Conservation (phyloP, 2,888 invertebrate species). For the Drosophila subsilvestris region DNA sequence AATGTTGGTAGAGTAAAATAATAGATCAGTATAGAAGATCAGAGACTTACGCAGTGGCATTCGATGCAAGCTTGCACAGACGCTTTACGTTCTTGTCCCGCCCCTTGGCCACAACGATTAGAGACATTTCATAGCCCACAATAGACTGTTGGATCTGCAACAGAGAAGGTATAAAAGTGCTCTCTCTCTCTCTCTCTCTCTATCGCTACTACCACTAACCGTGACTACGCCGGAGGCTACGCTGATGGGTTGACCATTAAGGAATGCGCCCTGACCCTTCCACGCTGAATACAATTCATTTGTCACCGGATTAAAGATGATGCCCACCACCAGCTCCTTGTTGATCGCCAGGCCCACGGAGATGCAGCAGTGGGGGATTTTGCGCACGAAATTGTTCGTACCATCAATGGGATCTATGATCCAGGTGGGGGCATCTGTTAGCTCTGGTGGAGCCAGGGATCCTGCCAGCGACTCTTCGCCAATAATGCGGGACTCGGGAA, state of each 20-base stretch:
- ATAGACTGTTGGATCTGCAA: constrained; percentile 81
- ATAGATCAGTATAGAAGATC: constrained; percentile 3
- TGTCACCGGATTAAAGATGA: constrained; percentile 90
- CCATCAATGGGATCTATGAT: constrained; percentile 95
- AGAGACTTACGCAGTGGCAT: constrained; percentile 71
- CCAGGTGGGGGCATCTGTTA: constrained; percentile 92
- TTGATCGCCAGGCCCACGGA: constrained; percentile 87
- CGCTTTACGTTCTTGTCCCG: constrained; percentile 84
- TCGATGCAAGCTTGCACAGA: constrained; percentile 81
- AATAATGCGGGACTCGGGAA: constrained; percentile 89
- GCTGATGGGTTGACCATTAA: constrained; percentile 88
- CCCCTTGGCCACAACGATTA: constrained; percentile 75
- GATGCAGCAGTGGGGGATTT: constrained; percentile 88
- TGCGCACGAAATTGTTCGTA: constrained; percentile 91
- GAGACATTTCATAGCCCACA: constrained; percentile 81
- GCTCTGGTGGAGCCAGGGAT: constrained; percentile 69
- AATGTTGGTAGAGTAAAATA: background rate
- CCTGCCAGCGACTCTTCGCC: constrained; percentile 88
- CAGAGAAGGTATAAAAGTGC: background rate
- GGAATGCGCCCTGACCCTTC: constrained; percentile 90
- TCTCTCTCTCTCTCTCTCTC: too few species aligned
- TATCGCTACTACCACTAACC: constrained; percentile 50
- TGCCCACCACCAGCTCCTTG: constrained; percentile 87
- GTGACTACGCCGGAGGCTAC: constrained; percentile 78
- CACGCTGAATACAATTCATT: constrained; percentile 90